Percentiles rank a stretch among this genome's conserved stretches.
These are phyloP conservation scores for Wiebesia pumilae DNA, from an alignment of 1,140 invertebrate genomes.

Conservation along the genomic window DNA sequence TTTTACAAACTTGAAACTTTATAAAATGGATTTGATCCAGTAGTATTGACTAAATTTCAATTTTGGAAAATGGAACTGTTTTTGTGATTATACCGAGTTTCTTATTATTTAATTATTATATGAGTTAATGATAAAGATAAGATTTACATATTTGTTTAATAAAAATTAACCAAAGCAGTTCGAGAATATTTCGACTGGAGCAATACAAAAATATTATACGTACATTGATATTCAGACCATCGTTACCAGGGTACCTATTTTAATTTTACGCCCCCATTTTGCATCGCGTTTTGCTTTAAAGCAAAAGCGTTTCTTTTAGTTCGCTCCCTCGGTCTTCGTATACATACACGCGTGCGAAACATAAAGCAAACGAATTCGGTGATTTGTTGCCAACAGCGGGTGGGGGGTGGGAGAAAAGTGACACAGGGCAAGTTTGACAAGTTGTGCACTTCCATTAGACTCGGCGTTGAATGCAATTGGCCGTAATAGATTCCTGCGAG, in stretches of 20 bases:
- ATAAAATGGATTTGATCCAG: too few relatives aligned
- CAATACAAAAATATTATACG: neutral
- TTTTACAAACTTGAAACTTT: neutral
- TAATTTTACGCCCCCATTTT: neutral
- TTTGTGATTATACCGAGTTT: neutral
- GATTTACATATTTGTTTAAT: neutral
- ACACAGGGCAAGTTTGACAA: constrained; percentile 42
- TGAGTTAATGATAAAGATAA: too few relatives aligned
- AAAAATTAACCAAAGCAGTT: neutral
- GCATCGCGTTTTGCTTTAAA: constrained; percentile 2
- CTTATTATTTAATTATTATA: too few relatives aligned
- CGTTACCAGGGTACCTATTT: neutral
- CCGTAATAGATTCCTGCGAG: constrained; percentile 43
- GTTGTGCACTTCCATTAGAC: constrained; percentile 39
- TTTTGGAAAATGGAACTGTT: neutral
- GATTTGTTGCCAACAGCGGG: constrained; percentile 1
- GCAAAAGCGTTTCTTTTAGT: neutral
- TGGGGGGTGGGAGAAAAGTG: neutral
- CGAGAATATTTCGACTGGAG: neutral
- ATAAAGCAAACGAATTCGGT: constrained; percentile 26
- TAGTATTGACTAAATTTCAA: too few relatives aligned
- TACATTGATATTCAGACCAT: neutral
- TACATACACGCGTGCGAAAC: neutral
- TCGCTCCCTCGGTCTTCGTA: neutral
- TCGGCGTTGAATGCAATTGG: constrained; percentile 27